Evolutionary conservation across 2,888 invertebrate genomes (phyloP), one percentile per base, ranked within the genome.

Genomic region (Boloria euphrosyne): DNA sequence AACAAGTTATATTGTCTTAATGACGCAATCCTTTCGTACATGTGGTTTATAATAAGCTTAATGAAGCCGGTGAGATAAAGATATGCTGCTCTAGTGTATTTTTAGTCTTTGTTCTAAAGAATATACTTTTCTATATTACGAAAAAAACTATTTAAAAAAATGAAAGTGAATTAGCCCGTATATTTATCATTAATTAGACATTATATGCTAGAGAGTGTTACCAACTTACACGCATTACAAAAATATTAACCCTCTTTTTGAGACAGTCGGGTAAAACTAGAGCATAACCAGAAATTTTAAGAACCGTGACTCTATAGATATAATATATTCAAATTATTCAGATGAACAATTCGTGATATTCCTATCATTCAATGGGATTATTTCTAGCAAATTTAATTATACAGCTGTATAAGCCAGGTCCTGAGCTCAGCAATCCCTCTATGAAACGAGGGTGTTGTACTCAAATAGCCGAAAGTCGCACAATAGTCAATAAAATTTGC

Each of bases 321-420:
- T 17, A 17, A 17, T 17, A 13, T 17, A 17, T 17, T 50, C 4
- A 17, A 17, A 17, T n/a, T 7, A 53, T 43, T 43, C 14, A 43
- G 0, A 17, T 13, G 6, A 18, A 2, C n/a, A 57, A 46, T 46
- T 46, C 13, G 7, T 38, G 22, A 22, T 46, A 57, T 46, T 46
- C 0, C 0, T 7, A 6, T n/a, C 7, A 57, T 46, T 57, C 1
- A 43, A 43, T 14, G 17, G n/a, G 27, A 4, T 50, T 50, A 50
- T 10, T 22, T 22, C n/a, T 22, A 43, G 55, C 55, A 55, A 17
- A 49, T 27, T 49, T 59, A 59, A 31, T n/a, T 54, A 49, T 53
- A 52, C 46, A 27, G 55, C 47, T 43, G 49, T 16, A 55, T 47
- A 50, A 63, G 18, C 63, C 55, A 57, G 54, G 38, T 13, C 31